Conservation (phyloP, 2,888 invertebrate species). For the Ectemnius lituratus region DNA sequence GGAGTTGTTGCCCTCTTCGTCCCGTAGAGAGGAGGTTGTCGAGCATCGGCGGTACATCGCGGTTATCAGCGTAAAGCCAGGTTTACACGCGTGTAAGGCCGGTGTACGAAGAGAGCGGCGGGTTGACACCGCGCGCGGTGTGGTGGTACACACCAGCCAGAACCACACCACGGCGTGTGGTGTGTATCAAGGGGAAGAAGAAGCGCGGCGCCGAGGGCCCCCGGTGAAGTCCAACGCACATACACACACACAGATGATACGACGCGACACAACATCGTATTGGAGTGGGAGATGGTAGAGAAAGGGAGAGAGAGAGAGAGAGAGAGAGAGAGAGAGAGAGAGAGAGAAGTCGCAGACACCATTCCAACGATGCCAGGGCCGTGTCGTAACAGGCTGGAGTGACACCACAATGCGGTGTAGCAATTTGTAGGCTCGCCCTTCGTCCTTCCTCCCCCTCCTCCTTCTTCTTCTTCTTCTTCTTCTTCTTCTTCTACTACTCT, state of each 20-base stretch:
- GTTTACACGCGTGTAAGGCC: slow-evolving; percentile 63
- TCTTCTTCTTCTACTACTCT: slow-evolving; percentile 15
- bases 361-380: slow-evolving; percentile 77
- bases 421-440: slow-evolving; percentile 78
- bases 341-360: slow-evolving; percentile 66
- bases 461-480: slow-evolving; percentile 24
- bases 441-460: slow-evolving; percentile 51
- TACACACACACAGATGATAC: slow-evolving; percentile 13
- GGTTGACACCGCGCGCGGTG: slow-evolving; percentile 32
- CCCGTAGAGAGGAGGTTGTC: slow-evolving; percentile 22
- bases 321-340: slow-evolving; percentile 15
- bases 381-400: slow-evolving; percentile 76
- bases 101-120: slow-evolving; percentile 45
- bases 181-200: slow-evolving; percentile 1
- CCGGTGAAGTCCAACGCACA: slow-evolving; percentile 5
- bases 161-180: not conserved
- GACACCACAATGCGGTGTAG: slow-evolving; percentile 78
- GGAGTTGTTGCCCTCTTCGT: no score
- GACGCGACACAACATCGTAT: not conserved
- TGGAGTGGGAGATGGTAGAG: slow-evolving; percentile 15
- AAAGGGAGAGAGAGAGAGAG: slow-evolving; percentile 14
- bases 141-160: no score
- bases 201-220: slow-evolving; percentile 13
- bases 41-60: slow-evolving; percentile 45
- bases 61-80: slow-evolving; percentile 60